Percentiles rank a stretch among this genome's conserved stretches.
Conservation (phyloP, 2,888 invertebrate genomes). For the Eilema sororculum region DNA sequence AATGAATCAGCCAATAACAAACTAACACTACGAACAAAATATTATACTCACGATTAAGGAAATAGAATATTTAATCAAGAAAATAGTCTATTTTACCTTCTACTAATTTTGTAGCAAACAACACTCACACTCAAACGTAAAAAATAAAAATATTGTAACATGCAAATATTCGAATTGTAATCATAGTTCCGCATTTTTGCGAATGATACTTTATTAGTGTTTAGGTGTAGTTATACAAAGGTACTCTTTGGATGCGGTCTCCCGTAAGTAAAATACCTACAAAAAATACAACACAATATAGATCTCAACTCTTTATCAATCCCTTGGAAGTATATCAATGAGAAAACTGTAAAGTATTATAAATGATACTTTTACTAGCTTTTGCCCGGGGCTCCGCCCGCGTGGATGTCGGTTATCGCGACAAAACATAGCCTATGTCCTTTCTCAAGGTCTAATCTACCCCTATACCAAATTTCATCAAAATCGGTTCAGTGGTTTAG, state of each 20-base stretch:
- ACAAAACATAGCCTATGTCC: too few relatives aligned
- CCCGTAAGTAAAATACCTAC: neutral
- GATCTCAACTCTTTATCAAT: too few relatives aligned
- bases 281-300: neutral
- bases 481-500: too few relatives aligned
- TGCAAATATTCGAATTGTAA: neutral
- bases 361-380: too few relatives aligned
- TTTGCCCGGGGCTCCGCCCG: too few relatives aligned
- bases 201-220: neutral
- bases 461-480: too few relatives aligned
- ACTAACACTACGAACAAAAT: neutral
- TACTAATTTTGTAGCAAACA: neutral
- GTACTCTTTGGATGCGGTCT: too few relatives aligned
- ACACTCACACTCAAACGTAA: neutral
- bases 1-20: neutral
- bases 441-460: too few relatives aligned
- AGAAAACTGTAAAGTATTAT: too few relatives aligned
- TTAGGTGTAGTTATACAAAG: too few relatives aligned
- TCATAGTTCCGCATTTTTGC: neutral
- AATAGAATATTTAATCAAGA: neutral
- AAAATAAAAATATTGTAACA: neutral
- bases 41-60: neutral
- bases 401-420: too few relatives aligned
- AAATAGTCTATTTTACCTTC: conserved; percentile 1
- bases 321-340: too few relatives aligned